These are phyloP conservation scores for Hydraecia micacea DNA, from an alignment of 2,888 invertebrate species.

Conservation along the genomic window DNA sequence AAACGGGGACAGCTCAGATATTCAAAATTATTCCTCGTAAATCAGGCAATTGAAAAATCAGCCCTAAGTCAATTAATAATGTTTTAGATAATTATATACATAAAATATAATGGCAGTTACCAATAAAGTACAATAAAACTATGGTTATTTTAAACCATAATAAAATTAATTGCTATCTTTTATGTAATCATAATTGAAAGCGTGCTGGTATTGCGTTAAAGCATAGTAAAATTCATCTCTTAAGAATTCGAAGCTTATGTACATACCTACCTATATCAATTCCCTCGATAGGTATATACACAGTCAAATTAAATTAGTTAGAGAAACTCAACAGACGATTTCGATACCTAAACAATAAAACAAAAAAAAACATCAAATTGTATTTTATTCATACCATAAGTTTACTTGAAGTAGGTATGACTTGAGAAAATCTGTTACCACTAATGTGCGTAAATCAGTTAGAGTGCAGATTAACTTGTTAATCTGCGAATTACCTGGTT, in stretches of 20 bases:
- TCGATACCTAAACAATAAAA: neutral
- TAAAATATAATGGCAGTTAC: neutral
- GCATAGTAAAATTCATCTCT: constrained; percentile 9
- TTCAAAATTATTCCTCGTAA: neutral
- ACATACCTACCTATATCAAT: constrained; percentile 4
- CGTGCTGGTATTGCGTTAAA: constrained; percentile 2
- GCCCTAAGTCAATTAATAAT: neutral
- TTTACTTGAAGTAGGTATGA: neutral
- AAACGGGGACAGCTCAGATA: neutral
- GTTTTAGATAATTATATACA: neutral
- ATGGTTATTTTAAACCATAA: neutral
- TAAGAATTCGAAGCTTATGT: constrained; percentile 14
- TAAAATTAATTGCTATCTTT: constrained; percentile 4
- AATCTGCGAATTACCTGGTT: too few species aligned
- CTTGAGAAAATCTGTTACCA: neutral
- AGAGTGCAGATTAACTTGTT: too few species aligned
- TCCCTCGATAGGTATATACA: constrained; percentile 2
- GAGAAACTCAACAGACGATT: neutral
- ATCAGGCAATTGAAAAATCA: constrained; percentile 6
- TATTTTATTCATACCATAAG: neutral
- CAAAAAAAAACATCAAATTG: neutral
- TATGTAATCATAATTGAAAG: constrained; percentile 31
- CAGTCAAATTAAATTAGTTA: neutral
- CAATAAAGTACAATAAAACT: constrained; percentile 8
- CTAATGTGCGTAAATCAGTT: too few species aligned